Evolutionary conservation across 2,113 vertebrate species (phyloP).

Genomic region (Bufo gargarizans): DNA sequence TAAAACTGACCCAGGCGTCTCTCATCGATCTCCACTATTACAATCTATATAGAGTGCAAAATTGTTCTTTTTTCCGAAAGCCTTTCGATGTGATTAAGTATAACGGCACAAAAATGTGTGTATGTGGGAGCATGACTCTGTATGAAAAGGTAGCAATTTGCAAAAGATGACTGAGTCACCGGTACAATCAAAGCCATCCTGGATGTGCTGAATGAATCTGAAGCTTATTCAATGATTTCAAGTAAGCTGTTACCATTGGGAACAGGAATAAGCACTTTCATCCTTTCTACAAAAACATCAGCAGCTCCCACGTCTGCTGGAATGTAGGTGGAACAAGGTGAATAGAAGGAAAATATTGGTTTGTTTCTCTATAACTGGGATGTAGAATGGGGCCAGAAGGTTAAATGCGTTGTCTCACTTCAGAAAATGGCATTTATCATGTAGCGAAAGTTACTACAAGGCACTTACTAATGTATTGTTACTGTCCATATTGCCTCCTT

Average conservation of each 20-base stretch:
- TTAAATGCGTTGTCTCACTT: too few relatives aligned
- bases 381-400: background rate
- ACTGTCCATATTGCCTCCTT: too few relatives aligned
- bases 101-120: conserved; percentile 25
- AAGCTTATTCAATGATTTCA: background rate
- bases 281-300: conserved; percentile 6
- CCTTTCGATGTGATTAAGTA: conserved; percentile 57
- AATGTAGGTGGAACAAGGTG: conserved; percentile 12
- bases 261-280: conserved; percentile 35
- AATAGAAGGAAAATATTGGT: background rate
- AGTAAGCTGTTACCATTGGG: conserved; percentile 30
- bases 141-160: conserved; percentile 62
- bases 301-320: conserved; percentile 25
- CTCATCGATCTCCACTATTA: background rate
- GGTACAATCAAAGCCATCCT: conserved; percentile 20
- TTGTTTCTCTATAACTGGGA: too few relatives aligned
- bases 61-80: background rate
- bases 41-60: background rate
- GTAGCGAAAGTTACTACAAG: too few relatives aligned
- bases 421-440: too few relatives aligned
- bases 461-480: too few relatives aligned
- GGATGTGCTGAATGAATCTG: conserved; percentile 45
- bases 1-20: background rate
- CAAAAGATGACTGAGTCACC: conserved; percentile 58
- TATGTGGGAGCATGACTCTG: conserved; percentile 3